Conservation (phyloP, 1,140 invertebrate species). For the Telenomus remus region DNA sequence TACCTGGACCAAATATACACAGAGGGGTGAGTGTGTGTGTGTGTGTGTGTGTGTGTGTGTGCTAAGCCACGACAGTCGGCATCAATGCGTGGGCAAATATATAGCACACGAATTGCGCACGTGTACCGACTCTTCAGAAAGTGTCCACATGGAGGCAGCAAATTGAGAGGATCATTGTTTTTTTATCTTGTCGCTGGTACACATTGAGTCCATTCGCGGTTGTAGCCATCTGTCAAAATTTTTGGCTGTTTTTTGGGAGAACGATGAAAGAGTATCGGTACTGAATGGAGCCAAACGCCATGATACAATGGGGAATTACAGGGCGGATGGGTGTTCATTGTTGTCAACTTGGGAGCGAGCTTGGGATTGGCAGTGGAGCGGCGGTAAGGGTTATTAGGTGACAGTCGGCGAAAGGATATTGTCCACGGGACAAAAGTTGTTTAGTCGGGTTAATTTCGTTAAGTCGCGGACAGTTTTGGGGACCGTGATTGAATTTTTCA, state of each 20-base stretch:
- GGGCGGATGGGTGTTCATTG: conserved; percentile 50
- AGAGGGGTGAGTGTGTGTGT: conserved; percentile 13
- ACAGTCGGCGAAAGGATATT: conserved; percentile 45
- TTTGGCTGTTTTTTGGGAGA: conserved; percentile 29
- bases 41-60: conserved; percentile 15
- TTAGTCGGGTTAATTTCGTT: conserved; percentile 37
- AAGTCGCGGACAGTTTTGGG: conserved; percentile 28
- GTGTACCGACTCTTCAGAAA: conserved; percentile 5
- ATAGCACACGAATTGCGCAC: conserved; percentile 7
- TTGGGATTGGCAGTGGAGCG: conserved; percentile 21
- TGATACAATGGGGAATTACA: conserved; percentile 39
- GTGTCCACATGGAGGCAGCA: conserved; percentile 11
- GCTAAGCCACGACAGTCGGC: conserved; percentile 22
- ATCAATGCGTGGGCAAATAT: conserved; percentile 28
- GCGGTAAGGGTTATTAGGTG: conserved; percentile 45
- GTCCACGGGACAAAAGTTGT: conserved; percentile 43
- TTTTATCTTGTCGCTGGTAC: conserved; percentile 19
- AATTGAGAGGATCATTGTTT: conserved; percentile 28
- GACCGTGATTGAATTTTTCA: conserved; percentile 37
- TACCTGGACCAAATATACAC: conserved; percentile 9
- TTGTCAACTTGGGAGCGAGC: conserved; percentile 21
- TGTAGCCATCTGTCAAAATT: conserved; percentile 36
- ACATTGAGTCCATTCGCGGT: conserved; percentile 16
- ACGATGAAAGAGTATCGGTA: conserved; percentile 42
- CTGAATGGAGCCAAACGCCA: conserved; percentile 24